Percentiles rank a stretch among this genome's conserved stretches.
Evolutionary conservation across 2,797 vertebrate species (phyloP).

Genomic region (Atherinosoma microstoma): DNA sequence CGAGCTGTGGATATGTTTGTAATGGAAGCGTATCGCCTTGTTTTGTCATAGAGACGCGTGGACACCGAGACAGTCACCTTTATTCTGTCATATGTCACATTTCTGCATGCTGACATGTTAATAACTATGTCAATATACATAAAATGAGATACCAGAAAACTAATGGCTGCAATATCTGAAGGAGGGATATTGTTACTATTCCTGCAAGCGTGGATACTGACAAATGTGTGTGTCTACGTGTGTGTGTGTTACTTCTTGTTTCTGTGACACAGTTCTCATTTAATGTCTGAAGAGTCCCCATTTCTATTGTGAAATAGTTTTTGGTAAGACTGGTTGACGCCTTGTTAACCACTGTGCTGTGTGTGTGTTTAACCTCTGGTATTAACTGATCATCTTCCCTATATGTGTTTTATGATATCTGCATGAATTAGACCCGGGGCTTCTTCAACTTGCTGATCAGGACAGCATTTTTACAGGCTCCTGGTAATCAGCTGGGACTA

Average conservation of each 20-base stretch:
- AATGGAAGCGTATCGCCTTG: background rate
- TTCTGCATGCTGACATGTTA: background rate
- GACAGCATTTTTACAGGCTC: constrained; percentile 17
- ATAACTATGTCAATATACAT: background rate
- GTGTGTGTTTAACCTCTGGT: background rate
- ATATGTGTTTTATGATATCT: constrained; percentile 31
- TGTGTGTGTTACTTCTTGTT: background rate
- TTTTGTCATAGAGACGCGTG: background rate
- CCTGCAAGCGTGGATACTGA: background rate
- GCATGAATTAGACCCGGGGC: constrained; percentile 25
- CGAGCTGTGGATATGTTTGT: background rate
- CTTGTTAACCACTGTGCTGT: background rate
- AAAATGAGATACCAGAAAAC: constrained; percentile 1
- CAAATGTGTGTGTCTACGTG: background rate
- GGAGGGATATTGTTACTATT: background rate
- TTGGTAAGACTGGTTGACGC: constrained; percentile 32
- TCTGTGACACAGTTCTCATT: constrained; percentile 29
- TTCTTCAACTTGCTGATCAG: constrained; percentile 30
- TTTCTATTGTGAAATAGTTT: constrained; percentile 27
- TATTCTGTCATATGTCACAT: background rate
- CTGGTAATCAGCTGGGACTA: background rate
- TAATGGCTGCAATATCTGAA: background rate
- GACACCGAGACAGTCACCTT: no score
- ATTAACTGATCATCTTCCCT: constrained; percentile 32
- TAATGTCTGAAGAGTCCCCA: constrained; percentile 13